phyloP scores from a whole-genome alignment of 2,888 invertebrate species.

The Ceratothoa steindachneri region DNA sequence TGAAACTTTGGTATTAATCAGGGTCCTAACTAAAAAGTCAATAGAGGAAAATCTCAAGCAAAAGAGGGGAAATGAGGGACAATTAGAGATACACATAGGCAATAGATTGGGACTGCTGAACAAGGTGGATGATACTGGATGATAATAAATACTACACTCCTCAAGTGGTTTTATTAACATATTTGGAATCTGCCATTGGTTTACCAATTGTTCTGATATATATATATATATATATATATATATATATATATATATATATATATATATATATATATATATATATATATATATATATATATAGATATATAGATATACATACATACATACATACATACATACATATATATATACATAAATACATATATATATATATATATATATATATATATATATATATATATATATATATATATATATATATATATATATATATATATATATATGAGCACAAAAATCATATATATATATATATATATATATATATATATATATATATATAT shows the following conservation, averaged over 20 bases:
- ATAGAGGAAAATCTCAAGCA: no score
- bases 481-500: no score
- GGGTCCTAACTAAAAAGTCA: no score
- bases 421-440: background rate
- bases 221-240: conserved; percentile 12
- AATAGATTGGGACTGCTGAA: no score
- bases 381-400: conserved; percentile 12
- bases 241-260: conserved; percentile 19
- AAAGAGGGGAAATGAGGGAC: no score
- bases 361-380: background rate
- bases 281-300: conserved; percentile 3
- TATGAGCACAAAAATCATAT: background rate
- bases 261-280: conserved; percentile 17
- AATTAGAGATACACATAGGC: no score
- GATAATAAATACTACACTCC: no score
- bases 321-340: background rate
- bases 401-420: conserved; percentile 11
- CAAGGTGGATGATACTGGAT: no score
- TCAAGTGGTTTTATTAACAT: no score
- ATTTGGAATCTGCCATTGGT: background rate
- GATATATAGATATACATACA: background rate
- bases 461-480: no score
- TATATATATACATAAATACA: background rate
- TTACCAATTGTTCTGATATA: background rate
- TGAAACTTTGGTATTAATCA: no score